These are phyloP conservation scores for Lithophane leautieri DNA, from an alignment of 2,888 invertebrate species.

Conservation along the genomic window DNA sequence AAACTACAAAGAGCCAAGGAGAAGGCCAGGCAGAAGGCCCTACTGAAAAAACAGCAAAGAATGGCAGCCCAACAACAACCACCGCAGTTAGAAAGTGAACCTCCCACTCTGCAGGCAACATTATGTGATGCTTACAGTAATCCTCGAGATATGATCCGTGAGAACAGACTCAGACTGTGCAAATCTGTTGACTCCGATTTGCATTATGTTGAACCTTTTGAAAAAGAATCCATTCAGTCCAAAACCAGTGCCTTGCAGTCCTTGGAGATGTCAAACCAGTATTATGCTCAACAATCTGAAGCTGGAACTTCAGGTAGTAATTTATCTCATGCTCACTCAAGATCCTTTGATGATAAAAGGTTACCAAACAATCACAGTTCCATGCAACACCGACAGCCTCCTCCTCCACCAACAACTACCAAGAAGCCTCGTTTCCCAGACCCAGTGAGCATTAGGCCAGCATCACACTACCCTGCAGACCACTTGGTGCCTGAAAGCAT, in stretches of 20 bases:
- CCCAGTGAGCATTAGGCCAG: constrained; percentile 86
- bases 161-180: constrained; percentile 83
- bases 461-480: constrained; percentile 86
- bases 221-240: constrained; percentile 87
- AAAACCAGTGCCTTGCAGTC: constrained; percentile 86
- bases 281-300: constrained; percentile 78
- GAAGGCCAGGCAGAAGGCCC: constrained; percentile 85
- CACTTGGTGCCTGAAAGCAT: constrained; percentile 70
- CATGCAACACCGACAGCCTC: constrained; percentile 84
- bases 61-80: constrained; percentile 74
- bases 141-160: constrained; percentile 84
- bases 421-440: constrained; percentile 89
- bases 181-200: constrained; percentile 88
- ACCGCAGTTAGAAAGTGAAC: constrained; percentile 58
- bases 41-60: constrained; percentile 86
- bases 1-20: constrained; percentile 87
- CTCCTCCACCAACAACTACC: constrained; percentile 81
- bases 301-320: constrained; percentile 76
- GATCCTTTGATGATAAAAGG: constrained; percentile 79
- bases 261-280: constrained; percentile 84
- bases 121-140: constrained; percentile 88
- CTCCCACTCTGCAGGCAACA: constrained; percentile 74
- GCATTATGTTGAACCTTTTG: constrained; percentile 88
- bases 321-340: constrained; percentile 76
- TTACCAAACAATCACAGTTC: constrained; percentile 68